Percentiles rank a stretch among this genome's conserved stretches.
These are phyloP conservation scores for Anser brachyrhynchus DNA, from an alignment of 2,113 vertebrate species.

Conservation along the genomic window DNA sequence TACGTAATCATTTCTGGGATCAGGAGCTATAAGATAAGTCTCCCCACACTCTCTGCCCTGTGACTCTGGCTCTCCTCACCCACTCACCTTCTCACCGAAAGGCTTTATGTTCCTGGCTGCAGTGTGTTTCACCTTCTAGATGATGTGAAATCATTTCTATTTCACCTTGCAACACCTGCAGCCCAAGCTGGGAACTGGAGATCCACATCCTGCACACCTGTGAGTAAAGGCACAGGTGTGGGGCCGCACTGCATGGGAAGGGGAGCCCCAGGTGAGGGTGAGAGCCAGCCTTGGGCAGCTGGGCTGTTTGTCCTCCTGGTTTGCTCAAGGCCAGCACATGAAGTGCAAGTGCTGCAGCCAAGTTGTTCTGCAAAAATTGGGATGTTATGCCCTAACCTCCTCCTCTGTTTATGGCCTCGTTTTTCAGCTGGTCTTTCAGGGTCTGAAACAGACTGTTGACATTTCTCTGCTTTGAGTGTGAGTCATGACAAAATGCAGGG, in stretches of 20 bases:
- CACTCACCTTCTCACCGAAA: not conserved
- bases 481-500: not conserved
- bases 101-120: not conserved
- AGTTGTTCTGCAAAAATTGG: not conserved
- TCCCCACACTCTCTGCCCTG: not conserved
- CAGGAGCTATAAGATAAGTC: not conserved
- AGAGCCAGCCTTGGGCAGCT: not conserved
- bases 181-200: not conserved
- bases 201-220: accelerated
- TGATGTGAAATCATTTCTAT: not conserved
- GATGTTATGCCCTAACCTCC: not conserved
- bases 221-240: not conserved
- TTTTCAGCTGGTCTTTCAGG: not conserved
- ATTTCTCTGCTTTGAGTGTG: not conserved
- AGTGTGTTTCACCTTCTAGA: not conserved
- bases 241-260: not conserved
- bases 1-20: not conserved
- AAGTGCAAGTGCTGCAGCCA: not conserved
- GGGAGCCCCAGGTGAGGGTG: not conserved
- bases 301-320: not conserved
- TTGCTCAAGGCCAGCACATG: not conserved
- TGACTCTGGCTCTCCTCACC: not conserved
- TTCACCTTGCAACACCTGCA: not conserved
- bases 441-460: not conserved
- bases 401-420: accelerated